These are phyloP conservation scores for Athripsodes cinereus DNA, from an alignment of 2,888 invertebrate genomes.

Conservation along the genomic window DNA sequence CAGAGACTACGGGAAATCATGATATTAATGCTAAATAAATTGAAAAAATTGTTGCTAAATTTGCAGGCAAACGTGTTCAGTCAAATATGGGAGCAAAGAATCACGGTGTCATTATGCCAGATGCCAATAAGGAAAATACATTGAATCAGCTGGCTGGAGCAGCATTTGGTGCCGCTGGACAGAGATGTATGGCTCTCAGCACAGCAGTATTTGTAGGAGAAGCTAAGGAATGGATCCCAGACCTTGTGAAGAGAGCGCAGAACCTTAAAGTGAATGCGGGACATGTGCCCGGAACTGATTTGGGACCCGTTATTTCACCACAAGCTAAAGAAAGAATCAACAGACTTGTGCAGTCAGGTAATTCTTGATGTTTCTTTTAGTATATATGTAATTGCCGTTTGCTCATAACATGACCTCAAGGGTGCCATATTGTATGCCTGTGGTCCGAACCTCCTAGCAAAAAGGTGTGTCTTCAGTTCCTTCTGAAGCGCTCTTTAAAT, in stretches of 20 bases:
- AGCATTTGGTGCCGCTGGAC: slow-evolving; percentile 98
- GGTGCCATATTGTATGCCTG: too few relatives aligned
- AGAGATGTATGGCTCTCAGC: slow-evolving; percentile 98
- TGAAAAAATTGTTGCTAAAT: too few relatives aligned
- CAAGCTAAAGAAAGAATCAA: slow-evolving; percentile 81
- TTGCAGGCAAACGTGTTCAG: slow-evolving; percentile 77
- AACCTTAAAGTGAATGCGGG: slow-evolving; percentile 89
- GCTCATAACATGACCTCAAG: too few relatives aligned
- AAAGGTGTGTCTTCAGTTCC: too few relatives aligned
- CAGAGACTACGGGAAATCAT: too few relatives aligned
- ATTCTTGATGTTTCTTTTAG: too few relatives aligned
- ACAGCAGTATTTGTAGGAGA: slow-evolving; percentile 88
- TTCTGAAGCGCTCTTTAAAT: too few relatives aligned
- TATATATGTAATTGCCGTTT: too few relatives aligned
- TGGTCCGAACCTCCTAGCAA: too few relatives aligned
- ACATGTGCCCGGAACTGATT: slow-evolving; percentile 71
- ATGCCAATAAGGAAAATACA: slow-evolving; percentile 95
- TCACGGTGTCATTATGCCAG: slow-evolving; percentile 94
- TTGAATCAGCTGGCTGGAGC: slow-evolving; percentile 90
- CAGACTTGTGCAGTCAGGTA: slow-evolving; percentile 71
- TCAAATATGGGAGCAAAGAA: slow-evolving; percentile 99
- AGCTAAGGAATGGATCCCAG: slow-evolving; percentile 89
- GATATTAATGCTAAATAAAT: too few relatives aligned
- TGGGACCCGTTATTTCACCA: slow-evolving; percentile 92
- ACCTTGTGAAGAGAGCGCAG: slow-evolving; percentile 75